A percentile compares a stretch with the other conserved stretches of the same genome.
phyloP scores from a whole-genome alignment of 64 coral and sea anemone genomes.

The Pocillopora verrucosa region DNA sequence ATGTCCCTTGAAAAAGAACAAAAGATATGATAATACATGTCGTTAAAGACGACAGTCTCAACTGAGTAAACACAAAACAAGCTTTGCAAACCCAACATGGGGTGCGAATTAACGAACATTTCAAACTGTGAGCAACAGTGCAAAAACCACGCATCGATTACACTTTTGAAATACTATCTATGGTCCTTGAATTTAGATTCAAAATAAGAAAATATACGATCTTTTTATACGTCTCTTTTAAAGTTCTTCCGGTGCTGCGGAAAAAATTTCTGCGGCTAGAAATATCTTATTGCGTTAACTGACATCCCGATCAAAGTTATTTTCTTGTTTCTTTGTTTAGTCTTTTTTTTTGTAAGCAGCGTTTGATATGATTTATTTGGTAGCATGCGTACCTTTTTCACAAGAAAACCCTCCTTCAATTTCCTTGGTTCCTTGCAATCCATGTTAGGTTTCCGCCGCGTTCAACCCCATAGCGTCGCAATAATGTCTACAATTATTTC shows the following conservation, averaged over 20 bases:
- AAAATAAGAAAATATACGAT: neutral
- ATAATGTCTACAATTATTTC: neutral
- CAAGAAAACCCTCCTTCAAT: slow-evolving; percentile 72
- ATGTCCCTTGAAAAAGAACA: slow-evolving; percentile 68
- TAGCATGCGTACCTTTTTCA: slow-evolving; percentile 55
- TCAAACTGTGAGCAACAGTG: neutral
- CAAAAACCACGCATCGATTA: neutral
- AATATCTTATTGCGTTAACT: too few relatives aligned
- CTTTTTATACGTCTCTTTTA: neutral
- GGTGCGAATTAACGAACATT: neutral
- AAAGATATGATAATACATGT: neutral
- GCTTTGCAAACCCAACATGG: neutral
- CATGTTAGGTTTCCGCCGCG: slow-evolving; percentile 14
- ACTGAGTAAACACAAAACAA: neutral
- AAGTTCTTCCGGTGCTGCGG: neutral
- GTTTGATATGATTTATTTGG: neutral
- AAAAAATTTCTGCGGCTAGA: too few relatives aligned
- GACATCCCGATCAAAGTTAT: too few relatives aligned
- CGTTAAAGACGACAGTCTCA: neutral
- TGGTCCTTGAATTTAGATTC: neutral
- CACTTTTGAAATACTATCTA: neutral
- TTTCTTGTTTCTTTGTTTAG: too few relatives aligned
- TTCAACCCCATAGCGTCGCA: neutral
- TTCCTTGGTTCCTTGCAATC: slow-evolving; percentile 41
- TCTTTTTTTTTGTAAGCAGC: neutral